These are phyloP conservation scores for Automeris io DNA, from an alignment of 2,888 invertebrate genomes.

Conservation along the genomic window DNA sequence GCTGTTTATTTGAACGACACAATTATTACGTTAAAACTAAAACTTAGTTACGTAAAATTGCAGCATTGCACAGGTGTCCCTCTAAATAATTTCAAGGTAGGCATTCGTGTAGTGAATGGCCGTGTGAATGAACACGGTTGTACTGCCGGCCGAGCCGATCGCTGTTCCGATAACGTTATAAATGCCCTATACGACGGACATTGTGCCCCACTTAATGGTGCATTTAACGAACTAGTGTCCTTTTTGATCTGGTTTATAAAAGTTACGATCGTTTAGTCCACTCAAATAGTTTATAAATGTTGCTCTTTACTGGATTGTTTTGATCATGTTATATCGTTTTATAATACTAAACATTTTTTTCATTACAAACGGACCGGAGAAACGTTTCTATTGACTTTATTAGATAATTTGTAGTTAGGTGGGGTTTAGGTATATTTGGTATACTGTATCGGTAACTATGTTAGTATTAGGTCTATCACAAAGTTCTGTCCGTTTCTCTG, in stretches of 20 bases:
- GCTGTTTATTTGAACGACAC: too few species aligned
- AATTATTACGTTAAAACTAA: too few species aligned
- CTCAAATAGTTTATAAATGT: conserved; percentile 13
- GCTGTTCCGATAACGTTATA: conserved; percentile 11
- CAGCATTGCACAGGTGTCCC: conserved; percentile 8
- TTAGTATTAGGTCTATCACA: too few species aligned
- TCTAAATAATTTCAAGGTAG: conserved; percentile 3
- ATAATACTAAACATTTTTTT: too few species aligned
- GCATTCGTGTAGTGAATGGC: conserved; percentile 12
- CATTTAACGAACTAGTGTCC: conserved; percentile 29
- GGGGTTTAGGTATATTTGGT: too few species aligned
- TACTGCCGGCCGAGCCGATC: conserved; percentile 4
- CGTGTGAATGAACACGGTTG: conserved; percentile 16
- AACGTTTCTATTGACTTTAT: too few species aligned
- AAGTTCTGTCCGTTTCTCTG: too few species aligned
- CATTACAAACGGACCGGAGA: too few species aligned
- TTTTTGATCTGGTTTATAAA: conserved; percentile 28
- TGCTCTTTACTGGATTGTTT: too few species aligned
- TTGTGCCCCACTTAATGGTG: conserved; percentile 33
- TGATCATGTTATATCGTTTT: too few species aligned
- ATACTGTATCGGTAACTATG: too few species aligned
- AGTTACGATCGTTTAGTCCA: conserved; percentile 24
- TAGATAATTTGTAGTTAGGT: too few species aligned
- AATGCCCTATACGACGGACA: conserved; percentile 26
- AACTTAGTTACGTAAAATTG: background rate